Evolutionary conservation across 53 echinoderm and acorn worm genomes (phyloP).

Genomic region (Luidia sarsii): DNA sequence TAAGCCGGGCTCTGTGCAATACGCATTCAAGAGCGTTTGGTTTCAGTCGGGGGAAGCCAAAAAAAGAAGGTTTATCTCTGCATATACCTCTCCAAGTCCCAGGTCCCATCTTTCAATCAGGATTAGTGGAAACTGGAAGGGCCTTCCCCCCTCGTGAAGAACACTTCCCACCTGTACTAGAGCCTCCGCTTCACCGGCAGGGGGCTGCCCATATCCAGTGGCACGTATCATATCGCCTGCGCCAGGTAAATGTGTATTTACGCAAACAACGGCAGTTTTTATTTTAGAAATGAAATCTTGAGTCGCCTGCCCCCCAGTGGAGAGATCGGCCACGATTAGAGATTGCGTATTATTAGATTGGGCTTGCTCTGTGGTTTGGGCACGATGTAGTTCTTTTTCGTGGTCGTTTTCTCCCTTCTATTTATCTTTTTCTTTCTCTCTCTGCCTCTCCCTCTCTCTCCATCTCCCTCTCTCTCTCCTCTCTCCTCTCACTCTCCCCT

Average conservation of each 20-base stretch:
- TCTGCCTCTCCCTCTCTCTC: no score
- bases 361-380: no score
- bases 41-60: constrained; percentile 16
- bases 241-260: constrained; percentile 53
- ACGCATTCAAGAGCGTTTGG: constrained; percentile 14
- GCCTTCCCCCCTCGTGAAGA: constrained; percentile 8
- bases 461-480: no score
- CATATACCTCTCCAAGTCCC: no score
- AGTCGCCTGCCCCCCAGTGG: constrained; percentile 16
- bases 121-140: constrained; percentile 15
- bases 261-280: constrained; percentile 35
- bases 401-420: no score
- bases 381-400: no score
- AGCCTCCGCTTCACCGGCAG: constrained; percentile 34
- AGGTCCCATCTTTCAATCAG: constrained; percentile 39
- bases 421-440: no score
- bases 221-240: constrained; percentile 51
- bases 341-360: no score
- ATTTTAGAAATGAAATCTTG: constrained; percentile 45
- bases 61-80: neutral
- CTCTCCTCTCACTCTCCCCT: no score
- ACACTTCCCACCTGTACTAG: no score
- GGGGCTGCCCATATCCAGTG: constrained; percentile 34
- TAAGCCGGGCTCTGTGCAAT: no score
- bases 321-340: neutral